Evolutionary conservation across 2,113 vertebrate genomes (phyloP), one percentile per base, ranked within the genome.

Genomic region (Thymallus thymallus): DNA sequence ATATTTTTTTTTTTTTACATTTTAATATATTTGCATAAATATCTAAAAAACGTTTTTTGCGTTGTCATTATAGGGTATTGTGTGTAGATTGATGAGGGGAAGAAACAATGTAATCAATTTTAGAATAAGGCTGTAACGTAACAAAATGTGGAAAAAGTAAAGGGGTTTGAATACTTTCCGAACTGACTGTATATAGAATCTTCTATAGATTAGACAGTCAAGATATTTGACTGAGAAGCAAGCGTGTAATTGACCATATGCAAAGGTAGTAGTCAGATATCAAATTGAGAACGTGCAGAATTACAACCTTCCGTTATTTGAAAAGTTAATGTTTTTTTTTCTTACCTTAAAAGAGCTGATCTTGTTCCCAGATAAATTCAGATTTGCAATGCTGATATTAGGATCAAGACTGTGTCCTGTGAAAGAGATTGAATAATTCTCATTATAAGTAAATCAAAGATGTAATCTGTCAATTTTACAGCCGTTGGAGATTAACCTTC

Each of bases 291-390:
- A 22, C 4, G n/a, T 60, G 3, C 13, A 60, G n/a, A 22, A 7
- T 60, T 60, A n/a, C 1, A 7, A 60, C 2, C 6, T 60, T 22
- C 1, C 20, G 7, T 60, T 22, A 41, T 6, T 41, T 24, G 16
- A 18, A 3, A 32, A 24, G 22, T 45, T 0, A 22, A 14, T 22
- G 41, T 13, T 35, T 55, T 24, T 48, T 4, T 73, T 60, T 86
- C 84, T 82, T 89, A 97, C 95, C 94, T 95, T 96, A 85, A 97
- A 96, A 62, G 93, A 96, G 81, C 78, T 89, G 84, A 98, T 94
- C 87, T 60, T 60, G n/a, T 60, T 60, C 56, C 56, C 56, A 60
- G 96, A 96, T 24, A 98, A 91, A 86, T 96, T 98, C 82, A 97
- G 87, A 87, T 74, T 91, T 86, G 95, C 92, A 75, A 97, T 85